Evolutionary conservation across 2,888 invertebrate species (phyloP).

Genomic region (Drosophila ezoana): DNA sequence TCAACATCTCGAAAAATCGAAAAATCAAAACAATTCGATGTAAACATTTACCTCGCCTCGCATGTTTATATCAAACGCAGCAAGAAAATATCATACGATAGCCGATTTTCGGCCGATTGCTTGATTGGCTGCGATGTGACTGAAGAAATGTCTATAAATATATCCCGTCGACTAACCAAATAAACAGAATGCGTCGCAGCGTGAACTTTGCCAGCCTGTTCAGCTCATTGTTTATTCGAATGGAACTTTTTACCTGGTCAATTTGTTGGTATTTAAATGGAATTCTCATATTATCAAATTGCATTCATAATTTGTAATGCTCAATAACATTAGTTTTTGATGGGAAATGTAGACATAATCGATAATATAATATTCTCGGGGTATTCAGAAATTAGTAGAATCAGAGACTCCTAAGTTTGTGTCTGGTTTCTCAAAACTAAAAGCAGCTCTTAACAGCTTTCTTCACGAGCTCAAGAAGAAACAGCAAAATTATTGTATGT

Average conservation of each 20-base stretch:
- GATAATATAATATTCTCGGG: no score
- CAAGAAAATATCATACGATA: conserved; percentile 19
- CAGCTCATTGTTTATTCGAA: conserved; percentile 3
- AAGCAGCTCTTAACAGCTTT: no score
- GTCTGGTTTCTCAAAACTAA: no score
- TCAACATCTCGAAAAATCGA: conserved; percentile 20
- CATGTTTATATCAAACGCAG: conserved; percentile 63
- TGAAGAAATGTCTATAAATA: conserved; percentile 48
- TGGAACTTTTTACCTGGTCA: conserved; percentile 10
- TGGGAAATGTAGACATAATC: no score
- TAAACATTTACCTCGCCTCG: conserved; percentile 60
- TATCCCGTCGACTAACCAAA: conserved; percentile 26
- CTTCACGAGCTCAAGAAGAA: no score
- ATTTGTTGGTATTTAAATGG: conserved; percentile 10
- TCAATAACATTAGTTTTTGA: no score
- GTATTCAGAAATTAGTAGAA: no score
- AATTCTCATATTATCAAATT: not conserved
- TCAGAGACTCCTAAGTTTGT: no score
- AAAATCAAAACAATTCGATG: conserved; percentile 62
- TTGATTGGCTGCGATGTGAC: conserved; percentile 39
- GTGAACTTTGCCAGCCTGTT: not conserved
- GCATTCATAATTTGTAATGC: no score
- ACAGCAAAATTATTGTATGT: no score
- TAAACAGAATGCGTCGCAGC: conserved; percentile 32
- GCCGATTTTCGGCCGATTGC: conserved; percentile 8